Evolutionary conservation across 2,888 invertebrate species (phyloP).

Genomic region (Drosophila nr. perissopoda): DNA sequence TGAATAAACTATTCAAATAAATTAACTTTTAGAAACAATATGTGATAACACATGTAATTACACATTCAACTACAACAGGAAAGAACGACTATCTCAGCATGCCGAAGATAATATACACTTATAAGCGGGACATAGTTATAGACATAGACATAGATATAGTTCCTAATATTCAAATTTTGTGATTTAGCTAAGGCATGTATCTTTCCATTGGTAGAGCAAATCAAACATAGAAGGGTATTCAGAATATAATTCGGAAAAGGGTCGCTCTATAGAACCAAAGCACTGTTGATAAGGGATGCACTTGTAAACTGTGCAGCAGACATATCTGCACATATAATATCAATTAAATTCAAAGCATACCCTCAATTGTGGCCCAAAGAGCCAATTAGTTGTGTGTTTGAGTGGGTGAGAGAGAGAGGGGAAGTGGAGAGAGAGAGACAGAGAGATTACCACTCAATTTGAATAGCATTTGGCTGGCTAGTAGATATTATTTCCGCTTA

Average conservation of each 20-base stretch:
- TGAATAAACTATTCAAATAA: neutral
- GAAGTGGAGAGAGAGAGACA: no score
- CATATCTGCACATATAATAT: slow-evolving; percentile 27
- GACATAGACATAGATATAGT: no score
- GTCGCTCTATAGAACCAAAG: neutral
- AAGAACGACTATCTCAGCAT: neutral
- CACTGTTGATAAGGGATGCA: slow-evolving; percentile 39
- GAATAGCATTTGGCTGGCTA: slow-evolving; percentile 37
- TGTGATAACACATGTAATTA: neutral
- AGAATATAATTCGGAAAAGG: no score
- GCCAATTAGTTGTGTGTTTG: slow-evolving; percentile 48
- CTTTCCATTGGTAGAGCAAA: neutral
- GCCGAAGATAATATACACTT: neutral
- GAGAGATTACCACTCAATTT: slow-evolving; percentile 27
- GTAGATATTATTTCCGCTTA: slow-evolving; percentile 47
- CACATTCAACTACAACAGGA: neutral
- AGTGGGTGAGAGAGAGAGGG: neutral
- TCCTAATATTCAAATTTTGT: neutral
- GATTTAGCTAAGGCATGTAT: neutral
- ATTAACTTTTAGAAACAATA: neutral
- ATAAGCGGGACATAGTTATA: neutral
- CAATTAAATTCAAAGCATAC: slow-evolving; percentile 48
- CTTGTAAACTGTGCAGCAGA: slow-evolving; percentile 28
- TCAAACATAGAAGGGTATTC: neutral
- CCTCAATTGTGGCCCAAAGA: slow-evolving; percentile 41